Conservation (phyloP, 2,113 vertebrate species). For the Malurus cyaneus region DNA sequence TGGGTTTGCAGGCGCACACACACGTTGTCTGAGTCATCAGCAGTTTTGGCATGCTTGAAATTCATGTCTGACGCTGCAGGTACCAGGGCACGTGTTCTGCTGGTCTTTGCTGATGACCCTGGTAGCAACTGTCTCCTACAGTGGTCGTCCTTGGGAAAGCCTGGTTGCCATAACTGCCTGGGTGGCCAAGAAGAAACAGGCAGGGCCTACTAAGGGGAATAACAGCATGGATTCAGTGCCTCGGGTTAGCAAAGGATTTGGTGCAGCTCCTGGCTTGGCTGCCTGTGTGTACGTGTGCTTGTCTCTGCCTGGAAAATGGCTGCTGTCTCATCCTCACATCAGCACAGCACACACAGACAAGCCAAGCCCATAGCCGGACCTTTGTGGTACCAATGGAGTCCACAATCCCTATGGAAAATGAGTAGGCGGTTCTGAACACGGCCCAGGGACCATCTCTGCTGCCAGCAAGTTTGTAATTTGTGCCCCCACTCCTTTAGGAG, state of each 20-base stretch:
- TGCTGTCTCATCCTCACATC: not conserved
- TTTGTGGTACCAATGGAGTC: not conserved
- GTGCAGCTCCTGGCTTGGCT: not conserved
- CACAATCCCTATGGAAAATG: not conserved
- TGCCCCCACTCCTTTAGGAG: not conserved
- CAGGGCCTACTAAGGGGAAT: not conserved
- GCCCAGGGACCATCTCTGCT: not conserved
- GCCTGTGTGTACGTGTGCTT: fast-evolving
- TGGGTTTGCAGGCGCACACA: not conserved
- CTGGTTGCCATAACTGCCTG: not conserved
- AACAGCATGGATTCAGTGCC: not conserved
- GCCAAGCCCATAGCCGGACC: not conserved
- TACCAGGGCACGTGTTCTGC: not conserved
- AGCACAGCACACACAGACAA: not conserved
- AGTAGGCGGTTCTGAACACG: not conserved
- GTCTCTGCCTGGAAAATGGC: not conserved
- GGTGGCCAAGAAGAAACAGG: not conserved
- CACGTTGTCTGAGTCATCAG: not conserved
- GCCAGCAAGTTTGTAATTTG: not conserved
- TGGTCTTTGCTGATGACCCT: not conserved
- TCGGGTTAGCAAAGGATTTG: not conserved
- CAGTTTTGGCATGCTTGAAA: conserved; percentile 23
- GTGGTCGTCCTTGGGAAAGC: not conserved
- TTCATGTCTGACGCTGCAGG: not conserved
- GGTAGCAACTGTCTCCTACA: not conserved